Conservation (phyloP, 2,797 vertebrate genomes). For the Pristis pectinata region DNA sequence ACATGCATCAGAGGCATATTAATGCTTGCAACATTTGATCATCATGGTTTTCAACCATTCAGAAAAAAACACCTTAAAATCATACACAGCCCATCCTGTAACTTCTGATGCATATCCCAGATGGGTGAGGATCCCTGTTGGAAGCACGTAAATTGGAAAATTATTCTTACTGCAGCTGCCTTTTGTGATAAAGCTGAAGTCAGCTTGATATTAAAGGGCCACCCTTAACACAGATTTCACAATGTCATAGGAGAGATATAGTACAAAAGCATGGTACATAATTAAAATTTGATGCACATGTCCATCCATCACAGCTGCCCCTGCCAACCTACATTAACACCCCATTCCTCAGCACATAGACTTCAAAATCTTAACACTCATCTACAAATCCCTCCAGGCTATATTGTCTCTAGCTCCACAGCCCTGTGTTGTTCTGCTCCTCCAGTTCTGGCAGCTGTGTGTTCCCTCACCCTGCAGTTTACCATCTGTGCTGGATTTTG, state of each 20-base stretch:
- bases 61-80: not conserved
- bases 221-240: not conserved
- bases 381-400: not conserved
- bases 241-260: not conserved
- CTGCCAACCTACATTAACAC: not conserved
- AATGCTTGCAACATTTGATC: not conserved
- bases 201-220: not conserved
- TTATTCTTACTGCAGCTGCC: not conserved
- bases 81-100: too few relatives aligned
- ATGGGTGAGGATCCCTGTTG: not conserved
- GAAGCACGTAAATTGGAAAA: not conserved
- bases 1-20: not conserved
- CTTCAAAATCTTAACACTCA: not conserved
- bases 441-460: not conserved
- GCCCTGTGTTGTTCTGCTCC: not conserved
- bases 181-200: not conserved
- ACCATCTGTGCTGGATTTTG: not conserved
- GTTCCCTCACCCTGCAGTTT: not conserved
- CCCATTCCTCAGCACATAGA: not conserved
- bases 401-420: not conserved
- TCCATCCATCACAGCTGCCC: not conserved
- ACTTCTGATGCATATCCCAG: not conserved
- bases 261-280: not conserved
- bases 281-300: not conserved
- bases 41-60: not conserved